A percentile compares a stretch with the other conserved stretches of the same genome.
Evolutionary conservation across 2,113 vertebrate genomes (phyloP).

Genomic region (Dipodomys ordii): DNA sequence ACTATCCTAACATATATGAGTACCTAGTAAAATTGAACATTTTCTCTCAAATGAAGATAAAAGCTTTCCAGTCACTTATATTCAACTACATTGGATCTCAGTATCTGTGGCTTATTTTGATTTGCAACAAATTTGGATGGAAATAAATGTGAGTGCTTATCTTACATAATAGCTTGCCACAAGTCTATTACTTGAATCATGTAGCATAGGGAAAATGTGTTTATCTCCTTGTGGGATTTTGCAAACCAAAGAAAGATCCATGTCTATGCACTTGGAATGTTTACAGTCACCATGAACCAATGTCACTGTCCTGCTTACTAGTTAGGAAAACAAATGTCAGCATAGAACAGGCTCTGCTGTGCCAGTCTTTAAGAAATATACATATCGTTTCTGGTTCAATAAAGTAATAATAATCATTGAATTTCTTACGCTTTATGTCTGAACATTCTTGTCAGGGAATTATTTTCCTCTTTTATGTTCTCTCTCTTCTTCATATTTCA

Average conservation of each 20-base stretch:
- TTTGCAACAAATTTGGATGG: slow-evolving; percentile 40
- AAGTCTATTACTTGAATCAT: slow-evolving; percentile 29
- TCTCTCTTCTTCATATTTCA: slow-evolving; percentile 29
- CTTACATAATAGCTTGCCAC: slow-evolving; percentile 49
- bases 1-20: not conserved
- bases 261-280: slow-evolving; percentile 41
- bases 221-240: slow-evolving; percentile 45
- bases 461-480: not conserved
- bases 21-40: not conserved
- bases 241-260: slow-evolving; percentile 10
- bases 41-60: slow-evolving; percentile 37
- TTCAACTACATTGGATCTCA: slow-evolving; percentile 24
- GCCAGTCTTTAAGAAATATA: slow-evolving; percentile 22
- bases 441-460: not conserved
- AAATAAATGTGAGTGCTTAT: slow-evolving; percentile 56
- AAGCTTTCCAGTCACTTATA: slow-evolving; percentile 34
- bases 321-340: slow-evolving; percentile 37
- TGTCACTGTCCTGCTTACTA: slow-evolving; percentile 25
- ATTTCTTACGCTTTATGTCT: slow-evolving; percentile 23
- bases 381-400: slow-evolving; percentile 15
- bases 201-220: slow-evolving; percentile 62
- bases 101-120: slow-evolving; percentile 11
- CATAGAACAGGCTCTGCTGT: not conserved
- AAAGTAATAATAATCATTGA: not conserved
- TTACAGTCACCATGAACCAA: slow-evolving; percentile 62